Evolutionary conservation across 2,113 vertebrate species (phyloP), one percentile per base, ranked within the genome.

Genomic region (Zootoca vivipara): DNA sequence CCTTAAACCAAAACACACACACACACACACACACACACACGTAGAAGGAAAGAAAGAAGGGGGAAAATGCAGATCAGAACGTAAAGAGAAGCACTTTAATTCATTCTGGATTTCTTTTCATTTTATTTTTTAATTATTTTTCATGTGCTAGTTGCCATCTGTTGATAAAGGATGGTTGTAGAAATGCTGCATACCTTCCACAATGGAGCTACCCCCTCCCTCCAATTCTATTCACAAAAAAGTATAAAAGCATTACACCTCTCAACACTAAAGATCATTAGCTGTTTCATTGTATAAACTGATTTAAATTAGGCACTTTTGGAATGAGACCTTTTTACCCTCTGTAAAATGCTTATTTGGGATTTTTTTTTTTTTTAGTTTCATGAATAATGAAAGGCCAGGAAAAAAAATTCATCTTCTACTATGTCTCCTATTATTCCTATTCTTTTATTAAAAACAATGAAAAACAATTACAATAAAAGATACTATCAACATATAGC

Each of bases 111-210:
- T 97, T 97, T 96, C 96, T 97, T 97, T 97, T 97, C 96, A 97
- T 97, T 97, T 97, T 97, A 97, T 97, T 97, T 97, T 97, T 97
- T 97, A 96, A 97, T 97, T 97, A 96, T 97, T 97, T 97, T 97
- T 96, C 97, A 97, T 97, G 96, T 97, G 96, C 95, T 92, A 95
- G 95, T 97, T 97, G 96, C 97, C 96, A 97, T 97, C 97, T 97
- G 96, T 97, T 97, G 97, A 97, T 97, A 97, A 97, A 97, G 96
- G 95, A 95, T 91, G 95, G 95, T 93, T 96, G 96, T 95, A 96
- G 94, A 96, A 95, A 95, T 92, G 96, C 96, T 96, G 93, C 62
- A 28, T 96, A 96, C 90, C 95, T 94, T 92, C 95, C 94, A 97
- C 96, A 96, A 97, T 96, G 91, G 95, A 90, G 96, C 96, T 96